A percentile compares a stretch with the other conserved stretches of the same genome.
Conservation (phyloP, 2,888 invertebrate species). For the Iphiclides podalirius region DNA sequence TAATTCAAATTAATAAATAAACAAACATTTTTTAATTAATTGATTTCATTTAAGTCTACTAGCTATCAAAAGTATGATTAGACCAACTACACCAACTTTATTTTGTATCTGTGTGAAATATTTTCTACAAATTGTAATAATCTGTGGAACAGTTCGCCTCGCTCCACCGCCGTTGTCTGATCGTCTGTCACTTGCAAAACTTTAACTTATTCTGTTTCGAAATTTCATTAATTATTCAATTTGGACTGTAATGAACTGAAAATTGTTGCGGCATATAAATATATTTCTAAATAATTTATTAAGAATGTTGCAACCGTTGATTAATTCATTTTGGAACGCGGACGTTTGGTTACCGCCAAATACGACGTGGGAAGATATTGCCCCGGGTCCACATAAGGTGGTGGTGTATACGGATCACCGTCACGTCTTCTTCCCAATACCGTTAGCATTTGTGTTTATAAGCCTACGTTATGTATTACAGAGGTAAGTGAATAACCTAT, state of each 20-base stretch:
- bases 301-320: constrained; percentile 63
- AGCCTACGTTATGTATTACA: constrained; percentile 89
- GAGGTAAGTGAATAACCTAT: constrained; percentile 83
- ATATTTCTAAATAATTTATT: constrained; percentile 28
- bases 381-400: constrained; percentile 85
- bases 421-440: constrained; percentile 91
- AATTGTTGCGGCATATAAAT: constrained; percentile 14
- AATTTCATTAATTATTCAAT: constrained; percentile 29
- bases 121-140: constrained; percentile 6
- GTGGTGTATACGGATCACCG: constrained; percentile 88
- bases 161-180: constrained; percentile 17
- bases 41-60: no score
- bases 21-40: no score
- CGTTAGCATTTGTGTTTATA: constrained; percentile 90
- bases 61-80: no score
- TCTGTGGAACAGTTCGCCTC: constrained; percentile 25
- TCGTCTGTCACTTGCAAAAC: constrained; percentile 22
- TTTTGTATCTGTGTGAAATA: constrained; percentile 6
- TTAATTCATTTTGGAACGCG: constrained; percentile 88
- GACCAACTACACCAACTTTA: no score
- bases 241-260: constrained; percentile 22
- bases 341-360: constrained; percentile 96
- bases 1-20: no score
- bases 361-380: constrained; percentile 92
- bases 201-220: constrained; percentile 27